phyloP scores from a whole-genome alignment of 2,888 invertebrate genomes.

The Dyspetes luteomarginatus region DNA sequence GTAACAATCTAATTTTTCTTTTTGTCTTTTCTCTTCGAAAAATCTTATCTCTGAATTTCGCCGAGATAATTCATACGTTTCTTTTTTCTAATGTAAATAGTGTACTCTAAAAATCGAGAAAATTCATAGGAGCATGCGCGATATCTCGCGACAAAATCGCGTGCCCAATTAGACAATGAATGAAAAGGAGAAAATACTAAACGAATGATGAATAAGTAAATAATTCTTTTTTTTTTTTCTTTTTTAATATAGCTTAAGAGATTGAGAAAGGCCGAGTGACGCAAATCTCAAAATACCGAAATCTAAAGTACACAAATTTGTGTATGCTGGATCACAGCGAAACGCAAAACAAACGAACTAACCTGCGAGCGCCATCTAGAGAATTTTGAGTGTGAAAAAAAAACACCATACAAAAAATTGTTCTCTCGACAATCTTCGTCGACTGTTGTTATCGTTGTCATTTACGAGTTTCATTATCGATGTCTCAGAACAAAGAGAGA shows the following conservation, averaged over 20 bases:
- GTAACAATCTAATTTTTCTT: slow-evolving; percentile 29
- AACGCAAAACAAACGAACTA: too few species aligned
- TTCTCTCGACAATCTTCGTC: slow-evolving; percentile 63
- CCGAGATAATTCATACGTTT: background rate
- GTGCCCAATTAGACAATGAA: slow-evolving; percentile 49
- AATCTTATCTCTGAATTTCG: slow-evolving; percentile 16
- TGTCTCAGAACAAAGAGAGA: slow-evolving; percentile 46
- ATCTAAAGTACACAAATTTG: background rate
- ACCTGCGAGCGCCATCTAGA: background rate
- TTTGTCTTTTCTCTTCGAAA: background rate
- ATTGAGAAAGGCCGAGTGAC: slow-evolving; percentile 1
- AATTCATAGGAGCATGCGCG: background rate
- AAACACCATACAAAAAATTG: slow-evolving; percentile 43
- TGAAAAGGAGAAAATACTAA: slow-evolving; percentile 39
- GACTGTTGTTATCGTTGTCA: slow-evolving; percentile 69
- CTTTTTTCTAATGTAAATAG: slow-evolving; percentile 26
- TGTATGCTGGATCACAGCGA: background rate
- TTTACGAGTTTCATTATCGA: slow-evolving; percentile 64
- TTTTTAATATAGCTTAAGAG: background rate
- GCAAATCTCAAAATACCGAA: background rate
- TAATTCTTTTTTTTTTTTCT: too few species aligned
- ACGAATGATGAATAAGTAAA: slow-evolving; percentile 34
- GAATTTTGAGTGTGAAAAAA: background rate
- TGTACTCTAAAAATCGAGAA: background rate
- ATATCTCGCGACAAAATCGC: slow-evolving; percentile 41